These are phyloP conservation scores for Lytechinus variegatus DNA, from an alignment of 35 echinoderm and acorn worm genomes.

Conservation along the genomic window DNA sequence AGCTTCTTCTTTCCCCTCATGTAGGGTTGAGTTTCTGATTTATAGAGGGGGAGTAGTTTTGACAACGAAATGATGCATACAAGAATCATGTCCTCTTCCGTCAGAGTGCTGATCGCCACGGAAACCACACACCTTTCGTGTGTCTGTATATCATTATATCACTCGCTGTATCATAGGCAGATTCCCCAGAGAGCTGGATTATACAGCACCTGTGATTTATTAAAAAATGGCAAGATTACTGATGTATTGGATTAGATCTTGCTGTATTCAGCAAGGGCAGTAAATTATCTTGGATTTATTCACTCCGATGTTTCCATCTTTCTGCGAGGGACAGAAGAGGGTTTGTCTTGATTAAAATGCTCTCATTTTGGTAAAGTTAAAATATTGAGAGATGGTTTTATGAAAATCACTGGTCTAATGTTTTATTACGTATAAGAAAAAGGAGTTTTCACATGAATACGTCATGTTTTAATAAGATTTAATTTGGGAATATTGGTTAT, in stretches of 20 bases:
- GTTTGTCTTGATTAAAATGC: conserved; percentile 9
- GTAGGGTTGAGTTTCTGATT: conserved; percentile 42
- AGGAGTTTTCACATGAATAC: background rate
- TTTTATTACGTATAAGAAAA: background rate
- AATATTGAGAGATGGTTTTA: background rate
- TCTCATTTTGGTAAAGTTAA: background rate
- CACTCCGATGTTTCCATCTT: background rate
- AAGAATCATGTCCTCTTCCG: conserved; percentile 22
- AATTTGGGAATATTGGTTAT: background rate
- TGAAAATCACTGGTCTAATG: background rate
- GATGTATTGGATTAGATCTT: conserved; percentile 30
- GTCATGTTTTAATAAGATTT: background rate
- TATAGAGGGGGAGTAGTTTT: conserved; percentile 41
- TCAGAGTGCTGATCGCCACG: conserved; percentile 28
- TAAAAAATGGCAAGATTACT: conserved; percentile 32
- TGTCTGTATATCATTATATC: conserved; percentile 54
- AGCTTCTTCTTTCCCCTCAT: background rate
- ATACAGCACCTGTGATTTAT: conserved; percentile 50
- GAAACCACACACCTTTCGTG: conserved; percentile 33
- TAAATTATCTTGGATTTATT: background rate
- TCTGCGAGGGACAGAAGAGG: background rate
- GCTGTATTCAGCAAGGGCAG: background rate
- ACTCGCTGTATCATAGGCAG: conserved; percentile 18
- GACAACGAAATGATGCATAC: conserved; percentile 51
- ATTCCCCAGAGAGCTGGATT: conserved; percentile 15